Percentiles rank a stretch among this genome's conserved stretches.
These are phyloP conservation scores for Saguinus midas DNA, from an alignment of 2,113 vertebrate species.

Conservation along the genomic window DNA sequence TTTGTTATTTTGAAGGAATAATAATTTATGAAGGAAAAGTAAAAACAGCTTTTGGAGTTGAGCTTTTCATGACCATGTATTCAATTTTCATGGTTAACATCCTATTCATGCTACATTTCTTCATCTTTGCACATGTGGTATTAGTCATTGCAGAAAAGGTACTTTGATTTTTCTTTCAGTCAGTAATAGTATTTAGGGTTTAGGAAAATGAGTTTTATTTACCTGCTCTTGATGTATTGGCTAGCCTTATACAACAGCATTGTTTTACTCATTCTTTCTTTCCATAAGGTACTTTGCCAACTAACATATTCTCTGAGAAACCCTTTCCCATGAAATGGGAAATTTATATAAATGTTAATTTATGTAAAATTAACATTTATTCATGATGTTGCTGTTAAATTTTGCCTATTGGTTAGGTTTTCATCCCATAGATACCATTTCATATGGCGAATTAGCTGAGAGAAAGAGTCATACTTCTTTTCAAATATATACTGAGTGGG, in stretches of 20 bases:
- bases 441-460: neutral
- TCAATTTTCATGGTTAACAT: neutral
- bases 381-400: neutral
- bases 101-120: neutral
- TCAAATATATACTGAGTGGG: too few relatives aligned
- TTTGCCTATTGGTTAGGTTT: neutral
- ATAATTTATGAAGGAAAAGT: neutral
- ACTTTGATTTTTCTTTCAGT: neutral
- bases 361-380: neutral
- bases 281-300: neutral
- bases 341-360: too few relatives aligned
- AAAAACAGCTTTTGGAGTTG: constrained; percentile 24
- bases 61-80: neutral
- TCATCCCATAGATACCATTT: neutral
- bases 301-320: neutral
- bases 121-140: neutral
- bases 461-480: neutral
- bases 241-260: neutral
- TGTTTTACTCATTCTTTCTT: neutral
- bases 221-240: neutral
- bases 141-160: neutral
- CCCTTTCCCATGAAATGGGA: neutral
- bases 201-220: neutral
- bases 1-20: neutral
- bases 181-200: neutral